These are phyloP conservation scores for Mystacornis crossleyi DNA, from an alignment of 2,113 vertebrate species.

Conservation along the genomic window DNA sequence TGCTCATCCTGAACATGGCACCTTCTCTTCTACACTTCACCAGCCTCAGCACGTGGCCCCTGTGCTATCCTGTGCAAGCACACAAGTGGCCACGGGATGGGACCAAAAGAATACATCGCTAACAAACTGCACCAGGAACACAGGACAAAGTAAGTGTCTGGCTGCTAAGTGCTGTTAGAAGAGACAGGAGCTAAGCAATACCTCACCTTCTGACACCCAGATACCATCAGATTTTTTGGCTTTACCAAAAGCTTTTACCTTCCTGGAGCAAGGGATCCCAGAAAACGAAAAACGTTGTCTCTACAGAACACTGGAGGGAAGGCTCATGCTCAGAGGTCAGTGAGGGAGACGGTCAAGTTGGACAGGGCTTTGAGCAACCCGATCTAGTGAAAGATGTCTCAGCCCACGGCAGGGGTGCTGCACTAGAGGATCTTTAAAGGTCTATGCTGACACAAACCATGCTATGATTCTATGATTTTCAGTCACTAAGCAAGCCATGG, in stretches of 20 bases:
- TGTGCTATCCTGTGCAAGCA: background rate
- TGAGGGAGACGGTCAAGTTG: background rate
- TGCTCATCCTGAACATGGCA: background rate
- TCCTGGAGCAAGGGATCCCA: background rate
- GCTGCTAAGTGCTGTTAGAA: background rate
- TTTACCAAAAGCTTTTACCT: background rate
- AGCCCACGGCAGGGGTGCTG: background rate
- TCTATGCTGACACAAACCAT: background rate
- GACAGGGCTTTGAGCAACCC: background rate
- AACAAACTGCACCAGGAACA: background rate
- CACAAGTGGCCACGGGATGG: background rate
- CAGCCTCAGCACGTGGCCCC: accelerated
- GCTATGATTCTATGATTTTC: background rate
- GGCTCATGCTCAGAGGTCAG: background rate
- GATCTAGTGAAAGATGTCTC: background rate
- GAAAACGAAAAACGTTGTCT: background rate
- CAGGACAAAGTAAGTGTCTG: background rate
- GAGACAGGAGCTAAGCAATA: background rate
- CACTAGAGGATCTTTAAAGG: background rate
- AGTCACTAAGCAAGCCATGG: background rate
- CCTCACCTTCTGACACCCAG: background rate
- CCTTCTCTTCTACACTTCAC: background rate
- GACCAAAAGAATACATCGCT: background rate
- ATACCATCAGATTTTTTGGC: background rate
- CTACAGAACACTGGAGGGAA: background rate